phyloP scores from a whole-genome alignment of 2,113 vertebrate species.

The Nettapus auritus region DNA sequence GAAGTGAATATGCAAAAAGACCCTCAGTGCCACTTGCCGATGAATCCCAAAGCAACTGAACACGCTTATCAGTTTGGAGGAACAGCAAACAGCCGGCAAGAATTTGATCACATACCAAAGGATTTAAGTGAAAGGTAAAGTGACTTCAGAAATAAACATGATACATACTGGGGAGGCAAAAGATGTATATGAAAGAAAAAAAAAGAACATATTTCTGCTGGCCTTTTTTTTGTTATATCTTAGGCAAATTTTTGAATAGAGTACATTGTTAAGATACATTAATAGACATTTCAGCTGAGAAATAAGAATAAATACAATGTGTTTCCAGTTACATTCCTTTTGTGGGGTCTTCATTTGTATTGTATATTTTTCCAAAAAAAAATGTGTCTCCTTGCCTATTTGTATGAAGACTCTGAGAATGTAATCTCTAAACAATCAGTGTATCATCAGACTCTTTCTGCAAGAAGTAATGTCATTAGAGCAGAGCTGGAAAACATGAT shows the following conservation, averaged over 20 bases:
- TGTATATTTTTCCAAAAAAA: not conserved
- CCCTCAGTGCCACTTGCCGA: conserved; percentile 81
- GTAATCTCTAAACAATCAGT: not conserved
- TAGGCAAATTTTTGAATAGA: not conserved
- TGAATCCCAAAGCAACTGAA: conserved; percentile 77
- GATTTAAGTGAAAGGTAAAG: conserved; percentile 86
- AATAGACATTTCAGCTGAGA: not conserved
- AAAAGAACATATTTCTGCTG: not conserved
- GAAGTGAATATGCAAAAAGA: conserved; percentile 52
- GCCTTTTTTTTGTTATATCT: not conserved
- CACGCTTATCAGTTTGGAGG: conserved; percentile 86
- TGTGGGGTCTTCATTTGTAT: not conserved
- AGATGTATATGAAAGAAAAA: not conserved
- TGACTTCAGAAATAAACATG: not conserved
- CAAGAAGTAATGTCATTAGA: not conserved
- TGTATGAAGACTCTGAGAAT: not conserved
- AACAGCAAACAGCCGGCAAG: conserved; percentile 89
- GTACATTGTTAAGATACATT: not conserved
- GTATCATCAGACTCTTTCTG: not conserved
- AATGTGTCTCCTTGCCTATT: not conserved
- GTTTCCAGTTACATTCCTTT: not conserved
- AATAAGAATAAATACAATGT: not conserved
- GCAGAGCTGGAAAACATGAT: not conserved
- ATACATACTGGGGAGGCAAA: not conserved
- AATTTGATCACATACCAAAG: conserved; percentile 83